Conservation (phyloP, 2,797 vertebrate species). For the Gephyroberyx darwinii region DNA sequence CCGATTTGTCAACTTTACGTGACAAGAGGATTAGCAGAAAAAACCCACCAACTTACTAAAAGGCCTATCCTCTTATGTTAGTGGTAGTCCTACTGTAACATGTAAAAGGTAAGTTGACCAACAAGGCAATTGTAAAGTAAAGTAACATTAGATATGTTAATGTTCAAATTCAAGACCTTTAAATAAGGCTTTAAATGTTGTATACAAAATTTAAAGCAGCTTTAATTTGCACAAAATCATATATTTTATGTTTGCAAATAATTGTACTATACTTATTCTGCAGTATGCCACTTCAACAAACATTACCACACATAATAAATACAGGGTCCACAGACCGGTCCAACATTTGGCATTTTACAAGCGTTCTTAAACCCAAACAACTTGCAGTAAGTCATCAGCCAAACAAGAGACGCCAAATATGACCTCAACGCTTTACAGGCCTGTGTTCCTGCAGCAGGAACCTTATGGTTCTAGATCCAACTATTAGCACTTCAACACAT, state of each 20-base stretch:
- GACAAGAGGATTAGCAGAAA: no score
- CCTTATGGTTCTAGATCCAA: constrained; percentile 6
- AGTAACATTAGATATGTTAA: not conserved
- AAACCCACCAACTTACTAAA: no score
- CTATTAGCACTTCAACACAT: constrained; percentile 35
- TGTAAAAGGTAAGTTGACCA: no score
- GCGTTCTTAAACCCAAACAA: not conserved
- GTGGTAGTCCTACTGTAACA: no score
- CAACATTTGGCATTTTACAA: constrained; percentile 29
- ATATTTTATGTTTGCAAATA: constrained; percentile 5
- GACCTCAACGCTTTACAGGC: constrained; percentile 59
- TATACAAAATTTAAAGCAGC: not conserved
- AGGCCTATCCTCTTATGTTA: no score
- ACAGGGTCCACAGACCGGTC: not conserved
- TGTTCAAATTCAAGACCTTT: no score
- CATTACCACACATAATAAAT: constrained; percentile 39
- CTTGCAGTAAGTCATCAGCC: constrained; percentile 30
- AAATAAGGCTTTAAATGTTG: no score
- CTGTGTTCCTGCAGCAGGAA: constrained; percentile 21
- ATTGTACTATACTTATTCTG: constrained; percentile 5
- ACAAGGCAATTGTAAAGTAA: not conserved
- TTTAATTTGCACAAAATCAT: not conserved
- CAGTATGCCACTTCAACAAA: constrained; percentile 22
- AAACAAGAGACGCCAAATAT: constrained; percentile 30
- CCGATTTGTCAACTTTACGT: no score